Base-by-base conservation (phyloP, 2,888 invertebrate genomes). In the Teleogryllus oceanicus region DNA sequence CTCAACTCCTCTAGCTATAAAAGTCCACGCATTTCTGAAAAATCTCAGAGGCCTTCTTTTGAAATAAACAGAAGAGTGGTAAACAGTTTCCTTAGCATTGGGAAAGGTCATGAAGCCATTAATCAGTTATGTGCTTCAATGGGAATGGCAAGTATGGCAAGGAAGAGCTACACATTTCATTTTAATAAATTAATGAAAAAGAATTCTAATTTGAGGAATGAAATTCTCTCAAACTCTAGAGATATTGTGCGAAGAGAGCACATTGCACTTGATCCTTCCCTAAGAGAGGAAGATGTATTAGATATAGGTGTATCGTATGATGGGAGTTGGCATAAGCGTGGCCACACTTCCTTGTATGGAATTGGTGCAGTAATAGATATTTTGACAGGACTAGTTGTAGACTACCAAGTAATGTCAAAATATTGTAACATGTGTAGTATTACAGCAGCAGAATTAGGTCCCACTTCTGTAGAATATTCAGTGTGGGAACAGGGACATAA, bases 321-420 rank as follows among this genome's bases (percentile, higher is more conserved):
- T 1, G 74, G 24, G 24, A 78, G 21, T 10, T 51, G 62, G 51
- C 51, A 78, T n/a, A 78, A 78, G 21, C 50, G n/a, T n/a, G n/a
- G n/a, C n/a, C 51, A 49, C 21, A 78, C 78, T 20, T 78, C 78
- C 5, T 50, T 78, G 16, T 62, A 78, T 78, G 62, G 51, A 18
- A 51, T 78, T 24, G 78, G 18, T 11, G 16, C 62, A 2, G 37
- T 78, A 8, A 21, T 62, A 11, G 51, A 62, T 11, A 21, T 51
- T 21, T 51, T 78, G 21, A 37, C 24, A 18, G 24, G 78, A 2
- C 51, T 51, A 24, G 78, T 78, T 8, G 18, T 78, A 21, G 78
- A 78, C 24, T 78, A 78, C 12, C 24, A 62, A 11, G 13, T 78
- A 0, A 18, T 62, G 16, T 78, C 78, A 16, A 78, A 11, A 2